A percentile compares a stretch with the other conserved stretches of the same genome.
Conservation (phyloP, 2,797 vertebrate genomes). For the Microhierax caerulescens region DNA sequence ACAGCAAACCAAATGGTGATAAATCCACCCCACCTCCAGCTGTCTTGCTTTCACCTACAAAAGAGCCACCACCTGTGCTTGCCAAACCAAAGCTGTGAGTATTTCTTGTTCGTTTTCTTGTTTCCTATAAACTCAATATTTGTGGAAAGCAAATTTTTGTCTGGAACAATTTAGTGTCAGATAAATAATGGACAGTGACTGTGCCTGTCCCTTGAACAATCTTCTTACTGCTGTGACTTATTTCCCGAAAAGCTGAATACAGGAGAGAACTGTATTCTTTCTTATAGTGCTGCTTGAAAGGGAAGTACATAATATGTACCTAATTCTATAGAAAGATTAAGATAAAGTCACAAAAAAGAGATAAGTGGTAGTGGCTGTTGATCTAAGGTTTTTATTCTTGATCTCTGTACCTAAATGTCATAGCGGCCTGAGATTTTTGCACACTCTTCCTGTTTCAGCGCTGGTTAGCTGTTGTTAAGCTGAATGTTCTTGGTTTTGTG, state of each 20-base stretch:
- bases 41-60: conserved; percentile 77
- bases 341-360: neutral
- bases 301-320: neutral
- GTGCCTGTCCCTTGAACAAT: neutral
- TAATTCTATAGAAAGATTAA: neutral
- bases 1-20: conserved; percentile 56
- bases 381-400: neutral
- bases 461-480: neutral
- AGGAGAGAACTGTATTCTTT: neutral
- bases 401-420: neutral
- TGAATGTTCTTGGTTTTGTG: neutral
- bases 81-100: conserved; percentile 98
- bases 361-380: neutral
- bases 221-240: neutral
- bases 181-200: neutral
- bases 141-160: neutral
- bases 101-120: neutral
- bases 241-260: neutral
- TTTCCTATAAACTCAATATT: neutral
- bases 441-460: neutral
- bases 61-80: conserved; percentile 87
- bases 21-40: conserved; percentile 42
- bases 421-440: neutral
- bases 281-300: accelerated
- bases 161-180: neutral